Conservation (phyloP, 2,797 vertebrate genomes). For the Chiroxiphia lanceolata region DNA sequence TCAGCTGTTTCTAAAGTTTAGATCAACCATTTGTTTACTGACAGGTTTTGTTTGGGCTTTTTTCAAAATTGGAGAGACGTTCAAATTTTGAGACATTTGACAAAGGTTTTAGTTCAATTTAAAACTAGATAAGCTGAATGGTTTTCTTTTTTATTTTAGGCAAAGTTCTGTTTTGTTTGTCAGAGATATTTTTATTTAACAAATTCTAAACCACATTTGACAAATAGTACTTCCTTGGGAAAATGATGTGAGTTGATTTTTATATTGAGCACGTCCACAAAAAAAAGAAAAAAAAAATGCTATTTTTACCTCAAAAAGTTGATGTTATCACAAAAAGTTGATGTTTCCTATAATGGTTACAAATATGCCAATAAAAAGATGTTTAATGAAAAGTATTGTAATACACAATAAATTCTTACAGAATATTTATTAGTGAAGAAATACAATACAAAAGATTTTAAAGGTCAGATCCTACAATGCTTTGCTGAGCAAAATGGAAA, state of each 20-base stretch:
- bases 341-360: background rate
- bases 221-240: background rate
- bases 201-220: background rate
- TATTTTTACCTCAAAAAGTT: background rate
- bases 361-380: background rate
- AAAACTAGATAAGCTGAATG: background rate
- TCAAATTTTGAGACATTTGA: background rate
- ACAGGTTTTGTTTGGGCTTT: background rate
- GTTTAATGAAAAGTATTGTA: background rate
- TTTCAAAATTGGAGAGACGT: background rate
- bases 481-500: conserved; percentile 12
- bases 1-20: background rate
- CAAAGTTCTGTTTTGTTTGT: background rate
- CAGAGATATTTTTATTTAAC: background rate
- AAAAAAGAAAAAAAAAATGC: background rate
- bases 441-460: conserved; percentile 5
- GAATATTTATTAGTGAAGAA: conserved; percentile 42
- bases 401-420: conserved; percentile 9
- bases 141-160: background rate
- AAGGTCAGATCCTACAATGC: background rate
- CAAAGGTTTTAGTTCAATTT: background rate
- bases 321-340: too few relatives aligned
- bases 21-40: background rate
- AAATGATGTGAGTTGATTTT: background rate
- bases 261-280: background rate